Conservation (phyloP, 1,140 invertebrate species). For the Sarcophaga bullata region DNA sequence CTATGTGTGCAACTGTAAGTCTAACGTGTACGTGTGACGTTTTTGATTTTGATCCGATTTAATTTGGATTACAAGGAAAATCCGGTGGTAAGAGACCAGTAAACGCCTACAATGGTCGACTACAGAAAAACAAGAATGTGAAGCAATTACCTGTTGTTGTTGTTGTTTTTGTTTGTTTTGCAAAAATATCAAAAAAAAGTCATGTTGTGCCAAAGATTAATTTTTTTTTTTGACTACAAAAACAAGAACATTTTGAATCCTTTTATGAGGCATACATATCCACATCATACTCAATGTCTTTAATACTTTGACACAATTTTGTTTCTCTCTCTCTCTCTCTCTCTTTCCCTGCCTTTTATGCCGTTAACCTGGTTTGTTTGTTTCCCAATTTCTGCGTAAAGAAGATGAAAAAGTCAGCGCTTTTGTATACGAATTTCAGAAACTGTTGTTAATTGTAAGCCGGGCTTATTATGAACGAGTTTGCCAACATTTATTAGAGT, state of each 20-base stretch:
- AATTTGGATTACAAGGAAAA: slow-evolving; percentile 43
- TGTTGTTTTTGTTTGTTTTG: too few relatives aligned
- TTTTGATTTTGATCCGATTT: slow-evolving; percentile 43
- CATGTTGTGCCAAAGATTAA: slow-evolving; percentile 36
- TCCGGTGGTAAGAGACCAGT: slow-evolving; percentile 43
- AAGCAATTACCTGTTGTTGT: not conserved
- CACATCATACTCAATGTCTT: not conserved
- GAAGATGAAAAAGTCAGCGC: not conserved
- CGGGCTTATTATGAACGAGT: slow-evolving; percentile 23
- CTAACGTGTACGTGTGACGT: slow-evolving; percentile 5
- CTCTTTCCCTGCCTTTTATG: not conserved
- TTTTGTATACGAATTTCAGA: not conserved
- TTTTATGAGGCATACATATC: not conserved
- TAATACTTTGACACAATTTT: slow-evolving; percentile 23
- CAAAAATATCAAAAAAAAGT: not conserved
- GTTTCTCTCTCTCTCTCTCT: not conserved
- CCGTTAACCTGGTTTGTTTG: not conserved
- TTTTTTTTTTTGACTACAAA: not conserved
- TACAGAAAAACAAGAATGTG: not conserved
- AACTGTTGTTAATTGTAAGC: slow-evolving; percentile 11
- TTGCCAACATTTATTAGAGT: slow-evolving; percentile 41
- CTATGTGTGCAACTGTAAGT: not conserved
- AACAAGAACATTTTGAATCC: slow-evolving; percentile 20
- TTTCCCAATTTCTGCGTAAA: not conserved
- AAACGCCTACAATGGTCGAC: slow-evolving; percentile 41